Base-by-base conservation (phyloP, 2,113 vertebrate species). In the Entosphenus tridentatus region DNA sequence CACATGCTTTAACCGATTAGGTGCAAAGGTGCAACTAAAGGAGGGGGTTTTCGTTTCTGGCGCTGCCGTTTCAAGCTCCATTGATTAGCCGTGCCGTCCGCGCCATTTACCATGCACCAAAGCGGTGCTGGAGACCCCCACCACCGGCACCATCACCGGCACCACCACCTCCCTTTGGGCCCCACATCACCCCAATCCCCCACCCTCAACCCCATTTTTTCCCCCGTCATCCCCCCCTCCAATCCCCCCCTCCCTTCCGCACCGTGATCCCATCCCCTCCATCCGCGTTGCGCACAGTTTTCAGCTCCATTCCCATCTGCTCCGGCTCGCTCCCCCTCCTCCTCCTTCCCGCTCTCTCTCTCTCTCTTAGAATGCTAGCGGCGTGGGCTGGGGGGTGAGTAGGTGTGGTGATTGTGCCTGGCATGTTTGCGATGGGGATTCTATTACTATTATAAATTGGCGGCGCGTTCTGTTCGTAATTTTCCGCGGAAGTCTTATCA, bases 1-100 rank as follows among this genome's bases (percentile, higher is more conserved):
- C 62, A 65, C 62, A 65, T 65, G 62, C 62, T 65, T 65, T 65
- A 65, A 65, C 62, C 62, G 62, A 65, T 65, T 65, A 65, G 62
- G 62, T 65, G 62, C 62, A 65, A 65, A 65, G 62, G 62, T 65
- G 62, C 62, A 65, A 65, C n/a, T 65, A 11, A 65, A 65, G 21
- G 21, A 21, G 62, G 21, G 62, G 62, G 62, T n/a, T 65, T 65
- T 65, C 62, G 62, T 65, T 65, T 65, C 62, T n/a, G 62, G 62
- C 62, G 62, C 62, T 16, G 62, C 62, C 62, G 62, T 65, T 65
- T 65, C 62, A 65, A 65, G 62, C 62, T 65, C 62, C 62, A 65
- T 65, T 65, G 62, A 65, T 65, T 65, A 65, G 62, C 62, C 62
- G n/a, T 21, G 62, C 62, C n/a, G 62, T 65, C 62, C 62, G 62